Evolutionary conservation across 2,888 invertebrate genomes (phyloP), one percentile per base, ranked within the genome.

Genomic region (Epinotia demarniana): DNA sequence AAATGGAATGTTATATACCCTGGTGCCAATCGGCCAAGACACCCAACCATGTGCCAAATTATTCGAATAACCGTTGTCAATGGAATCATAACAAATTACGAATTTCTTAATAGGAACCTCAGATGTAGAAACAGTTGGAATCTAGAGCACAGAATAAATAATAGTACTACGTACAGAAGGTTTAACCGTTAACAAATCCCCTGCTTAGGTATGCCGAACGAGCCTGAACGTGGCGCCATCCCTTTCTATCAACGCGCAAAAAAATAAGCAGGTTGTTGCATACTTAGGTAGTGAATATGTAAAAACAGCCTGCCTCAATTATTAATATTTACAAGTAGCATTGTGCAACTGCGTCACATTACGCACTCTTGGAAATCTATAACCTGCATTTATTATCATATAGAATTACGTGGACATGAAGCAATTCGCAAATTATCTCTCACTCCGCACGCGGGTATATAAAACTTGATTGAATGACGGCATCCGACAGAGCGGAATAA

Each of bases 381-480:
- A 60, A 68, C 61, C 4, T 49, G 67, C 66, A 39, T 53, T 58
- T 27, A 70, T 58, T 66, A 62, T 61, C 61, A 63, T 53, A 69
- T 53, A 69, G 61, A 75, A 60, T 75, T 75, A 72, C 75, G 57
- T 67, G 61, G 55, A 39, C 55, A 61, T 72, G 53, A 18, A 49
- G 61, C 71, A 75, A 72, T 75, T 71, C 66, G 55, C 66, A 53
- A 75, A 71, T 62, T 72, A 61, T 68, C 49, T 39, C 53, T 62
- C 39, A 23, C 61, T 62, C 19, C 11, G 53, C 27, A 68, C 61
- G 49, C 33, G 23, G 18, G 57, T 43, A 53, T 43, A 53, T 64
- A 75, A 75, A 75, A 60, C 46, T 74, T 23, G 70, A 66, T 75
- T 66, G 64, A 71, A 69, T 46, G 72, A 66, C 64, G 23, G 58